Conservation (phyloP, 2,888 invertebrate genomes). For the Drosophila falleni region DNA sequence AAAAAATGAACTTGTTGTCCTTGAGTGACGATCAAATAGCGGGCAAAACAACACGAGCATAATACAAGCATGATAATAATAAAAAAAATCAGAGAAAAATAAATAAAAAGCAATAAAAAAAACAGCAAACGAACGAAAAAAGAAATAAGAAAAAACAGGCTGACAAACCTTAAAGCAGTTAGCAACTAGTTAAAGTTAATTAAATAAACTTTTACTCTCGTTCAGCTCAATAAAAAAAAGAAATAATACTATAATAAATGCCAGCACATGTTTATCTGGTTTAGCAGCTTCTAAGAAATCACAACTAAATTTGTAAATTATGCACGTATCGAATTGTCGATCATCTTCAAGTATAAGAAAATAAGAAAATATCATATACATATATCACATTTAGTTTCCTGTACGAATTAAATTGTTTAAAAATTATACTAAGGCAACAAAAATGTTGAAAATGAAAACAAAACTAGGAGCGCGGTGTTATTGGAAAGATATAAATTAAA, state of each 20-base stretch:
- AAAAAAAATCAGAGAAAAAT: slow-evolving; percentile 3
- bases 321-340: slow-evolving; percentile 20
- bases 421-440: too few species aligned
- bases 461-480: too few species aligned
- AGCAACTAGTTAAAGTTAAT: slow-evolving; percentile 69
- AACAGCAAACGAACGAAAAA: slow-evolving; percentile 3
- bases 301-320: slow-evolving; percentile 19
- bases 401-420: too few species aligned
- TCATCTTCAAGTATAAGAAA: background rate
- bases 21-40: slow-evolving; percentile 57
- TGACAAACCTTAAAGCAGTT: slow-evolving; percentile 42
- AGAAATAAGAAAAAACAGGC: slow-evolving; percentile 6
- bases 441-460: too few species aligned
- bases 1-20: slow-evolving; percentile 66
- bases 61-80: slow-evolving; percentile 25
- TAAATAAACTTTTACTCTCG: slow-evolving; percentile 72
- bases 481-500: too few species aligned
- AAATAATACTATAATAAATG: slow-evolving; percentile 1
- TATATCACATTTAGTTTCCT: background rate
- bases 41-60: slow-evolving; percentile 63
- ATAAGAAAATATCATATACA: background rate
- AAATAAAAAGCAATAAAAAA: slow-evolving; percentile 5
- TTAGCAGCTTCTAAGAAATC: slow-evolving; percentile 16
- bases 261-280: slow-evolving; percentile 9
- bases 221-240: background rate